A percentile compares a stretch with the other conserved stretches of the same genome.
phyloP scores from a whole-genome alignment of 1,140 invertebrate genomes.

The Liolophura sinensis region DNA sequence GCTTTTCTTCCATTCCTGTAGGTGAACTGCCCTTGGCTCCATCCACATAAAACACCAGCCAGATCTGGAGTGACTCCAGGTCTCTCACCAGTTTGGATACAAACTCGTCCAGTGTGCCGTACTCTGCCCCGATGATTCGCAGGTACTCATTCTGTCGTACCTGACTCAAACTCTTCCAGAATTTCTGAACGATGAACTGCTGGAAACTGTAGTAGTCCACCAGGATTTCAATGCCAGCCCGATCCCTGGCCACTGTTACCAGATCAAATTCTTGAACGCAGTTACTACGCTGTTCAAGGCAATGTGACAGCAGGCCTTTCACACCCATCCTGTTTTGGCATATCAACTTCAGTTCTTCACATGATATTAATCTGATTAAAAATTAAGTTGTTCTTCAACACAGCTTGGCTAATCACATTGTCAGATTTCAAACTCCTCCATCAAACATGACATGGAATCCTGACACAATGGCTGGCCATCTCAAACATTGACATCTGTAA shows the following conservation, averaged over 20 bases:
- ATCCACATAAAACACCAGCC: constrained; percentile 46
- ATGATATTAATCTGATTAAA: no score
- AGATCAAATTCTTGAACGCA: constrained; percentile 40
- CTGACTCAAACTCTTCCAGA: constrained; percentile 34
- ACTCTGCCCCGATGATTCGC: constrained; percentile 45
- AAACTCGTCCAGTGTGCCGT: constrained; percentile 35
- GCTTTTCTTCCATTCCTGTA: constrained; percentile 33
- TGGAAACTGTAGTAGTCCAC: constrained; percentile 49
- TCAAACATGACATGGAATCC: no score
- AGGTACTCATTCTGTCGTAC: constrained; percentile 39
- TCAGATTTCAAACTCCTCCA: no score
- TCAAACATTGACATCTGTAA: no score
- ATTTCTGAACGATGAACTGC: constrained; percentile 34
- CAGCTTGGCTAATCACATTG: no score
- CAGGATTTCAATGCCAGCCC: constrained; percentile 45
- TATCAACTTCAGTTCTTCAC: neutral
- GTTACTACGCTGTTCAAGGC: constrained; percentile 26
- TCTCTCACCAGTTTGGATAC: constrained; percentile 40
- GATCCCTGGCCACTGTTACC: constrained; percentile 32
- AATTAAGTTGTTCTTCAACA: no score
- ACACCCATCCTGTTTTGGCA: constrained; percentile 39
- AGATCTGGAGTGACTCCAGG: constrained; percentile 36
- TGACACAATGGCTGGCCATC: no score
- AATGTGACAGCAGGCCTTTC: constrained; percentile 34
- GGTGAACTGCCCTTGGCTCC: constrained; percentile 41